A percentile compares a stretch with the other conserved stretches of the same genome.
These are phyloP conservation scores for Orchesella cincta DNA, from an alignment of 1,140 invertebrate species.

Conservation along the genomic window DNA sequence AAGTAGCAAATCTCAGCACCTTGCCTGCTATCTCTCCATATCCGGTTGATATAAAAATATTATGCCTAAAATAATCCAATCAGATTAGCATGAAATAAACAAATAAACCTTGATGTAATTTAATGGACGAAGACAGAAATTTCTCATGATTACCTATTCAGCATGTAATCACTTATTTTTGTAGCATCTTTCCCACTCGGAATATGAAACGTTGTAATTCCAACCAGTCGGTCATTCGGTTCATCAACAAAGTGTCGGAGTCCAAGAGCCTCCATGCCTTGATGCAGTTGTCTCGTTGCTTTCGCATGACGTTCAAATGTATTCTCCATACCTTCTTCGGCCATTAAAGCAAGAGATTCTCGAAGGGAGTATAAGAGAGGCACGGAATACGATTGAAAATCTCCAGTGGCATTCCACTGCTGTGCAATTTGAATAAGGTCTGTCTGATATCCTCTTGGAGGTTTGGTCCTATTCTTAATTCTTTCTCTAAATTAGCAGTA, in stretches of 20 bases:
- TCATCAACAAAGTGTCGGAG: background rate
- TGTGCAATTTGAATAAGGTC: background rate
- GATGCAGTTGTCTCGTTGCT: background rate
- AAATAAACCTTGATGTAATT: background rate
- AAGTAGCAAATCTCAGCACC: background rate
- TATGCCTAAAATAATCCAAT: background rate
- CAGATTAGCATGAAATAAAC: background rate
- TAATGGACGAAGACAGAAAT: no score
- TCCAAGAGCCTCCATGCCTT: background rate
- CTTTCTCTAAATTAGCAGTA: no score
- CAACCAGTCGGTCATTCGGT: background rate
- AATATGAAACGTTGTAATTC: background rate
- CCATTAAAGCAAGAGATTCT: background rate
- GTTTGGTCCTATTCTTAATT: background rate
- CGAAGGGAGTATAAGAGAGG: background rate
- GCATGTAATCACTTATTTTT: slow-evolving; percentile 5
- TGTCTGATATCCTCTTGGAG: background rate
- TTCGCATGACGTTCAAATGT: background rate
- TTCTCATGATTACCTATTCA: background rate
- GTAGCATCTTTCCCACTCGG: background rate
- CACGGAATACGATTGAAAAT: background rate
- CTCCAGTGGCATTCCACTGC: background rate
- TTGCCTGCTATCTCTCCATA: background rate
- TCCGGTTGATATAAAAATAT: background rate
- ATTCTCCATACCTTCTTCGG: slow-evolving; percentile 1